Percentiles rank a stretch among this genome's conserved stretches.
phyloP scores from a whole-genome alignment of 35 echinoderm and acorn worm genomes.

The Lytechinus variegatus region DNA sequence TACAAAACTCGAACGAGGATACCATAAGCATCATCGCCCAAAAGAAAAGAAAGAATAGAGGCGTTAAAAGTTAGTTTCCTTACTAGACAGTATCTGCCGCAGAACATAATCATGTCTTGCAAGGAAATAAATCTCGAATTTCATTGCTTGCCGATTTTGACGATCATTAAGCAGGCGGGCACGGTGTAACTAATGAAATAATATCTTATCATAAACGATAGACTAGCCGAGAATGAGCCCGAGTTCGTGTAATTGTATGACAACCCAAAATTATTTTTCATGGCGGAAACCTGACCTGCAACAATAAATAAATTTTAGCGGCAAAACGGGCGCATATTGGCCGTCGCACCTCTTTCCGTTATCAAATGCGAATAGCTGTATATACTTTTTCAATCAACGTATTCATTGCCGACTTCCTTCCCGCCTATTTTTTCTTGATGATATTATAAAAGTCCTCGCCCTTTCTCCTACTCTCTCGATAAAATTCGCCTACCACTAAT shows the following conservation, averaged over 20 bases:
- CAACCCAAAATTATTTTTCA: conserved; percentile 33
- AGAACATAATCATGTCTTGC: conserved; percentile 36
- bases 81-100: background rate
- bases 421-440: background rate
- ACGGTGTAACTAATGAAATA: conserved; percentile 29
- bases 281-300: conserved; percentile 23
- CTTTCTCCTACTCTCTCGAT: background rate
- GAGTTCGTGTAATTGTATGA: conserved; percentile 17
- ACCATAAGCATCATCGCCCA: background rate
- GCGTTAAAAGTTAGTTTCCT: background rate
- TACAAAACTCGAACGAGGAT: background rate
- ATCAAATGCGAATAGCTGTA: conserved; percentile 34
- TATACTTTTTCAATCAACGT: background rate
- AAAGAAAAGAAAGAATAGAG: background rate
- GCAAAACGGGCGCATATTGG: conserved; percentile 3
- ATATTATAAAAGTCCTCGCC: background rate
- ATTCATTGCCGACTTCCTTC: background rate
- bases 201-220: conserved; percentile 21
- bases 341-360: background rate
- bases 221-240: background rate
- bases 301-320: conserved; percentile 40
- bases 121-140: background rate
- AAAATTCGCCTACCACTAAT: background rate
- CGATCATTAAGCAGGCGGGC: conserved; percentile 30
- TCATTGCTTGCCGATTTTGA: conserved; percentile 33